Evolutionary conservation across 2,888 invertebrate species (phyloP).

Genomic region (Thera britannica): DNA sequence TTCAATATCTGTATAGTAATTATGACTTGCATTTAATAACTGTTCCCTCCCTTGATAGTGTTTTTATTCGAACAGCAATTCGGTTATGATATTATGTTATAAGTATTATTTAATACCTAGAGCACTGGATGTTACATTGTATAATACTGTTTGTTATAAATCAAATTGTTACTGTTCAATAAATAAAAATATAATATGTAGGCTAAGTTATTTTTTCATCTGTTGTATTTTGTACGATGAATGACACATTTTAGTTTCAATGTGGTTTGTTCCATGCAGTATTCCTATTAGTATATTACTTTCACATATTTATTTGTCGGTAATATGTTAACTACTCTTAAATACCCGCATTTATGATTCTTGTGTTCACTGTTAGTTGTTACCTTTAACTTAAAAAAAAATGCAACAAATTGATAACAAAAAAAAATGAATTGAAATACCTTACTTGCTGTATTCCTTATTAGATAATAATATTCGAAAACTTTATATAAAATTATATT

Average conservation of each 20-base stretch:
- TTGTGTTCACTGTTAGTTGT: conserved; percentile 13
- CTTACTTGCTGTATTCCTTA: conserved; percentile 14
- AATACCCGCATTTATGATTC: conserved; percentile 61
- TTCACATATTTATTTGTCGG: conserved; percentile 42
- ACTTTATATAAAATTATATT: conserved; percentile 17
- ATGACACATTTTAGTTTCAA: conserved; percentile 30
- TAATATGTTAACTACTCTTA: conserved; percentile 45
- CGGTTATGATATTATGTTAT: conserved; percentile 56
- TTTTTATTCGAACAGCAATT: conserved; percentile 53
- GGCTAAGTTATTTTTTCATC: conserved; percentile 51
- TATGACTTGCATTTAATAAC: conserved; percentile 64
- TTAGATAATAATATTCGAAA: conserved; percentile 21
- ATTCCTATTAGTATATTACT: conserved; percentile 40
- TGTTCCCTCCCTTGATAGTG: conserved; percentile 51
- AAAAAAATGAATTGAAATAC: conserved; percentile 5
- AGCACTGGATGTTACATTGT: conserved; percentile 59
- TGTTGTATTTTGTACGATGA: conserved; percentile 33
- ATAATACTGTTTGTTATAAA: conserved; percentile 47
- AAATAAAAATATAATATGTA: conserved; percentile 41
- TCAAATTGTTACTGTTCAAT: conserved; percentile 57
- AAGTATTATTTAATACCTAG: conserved; percentile 58
- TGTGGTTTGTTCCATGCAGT: conserved; percentile 38
- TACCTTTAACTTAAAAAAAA: not conserved
- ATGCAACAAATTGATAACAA: conserved; percentile 16
- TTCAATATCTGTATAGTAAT: conserved; percentile 52